Evolutionary conservation across 2,113 vertebrate genomes (phyloP).

Genomic region (Pavo muticus): DNA sequence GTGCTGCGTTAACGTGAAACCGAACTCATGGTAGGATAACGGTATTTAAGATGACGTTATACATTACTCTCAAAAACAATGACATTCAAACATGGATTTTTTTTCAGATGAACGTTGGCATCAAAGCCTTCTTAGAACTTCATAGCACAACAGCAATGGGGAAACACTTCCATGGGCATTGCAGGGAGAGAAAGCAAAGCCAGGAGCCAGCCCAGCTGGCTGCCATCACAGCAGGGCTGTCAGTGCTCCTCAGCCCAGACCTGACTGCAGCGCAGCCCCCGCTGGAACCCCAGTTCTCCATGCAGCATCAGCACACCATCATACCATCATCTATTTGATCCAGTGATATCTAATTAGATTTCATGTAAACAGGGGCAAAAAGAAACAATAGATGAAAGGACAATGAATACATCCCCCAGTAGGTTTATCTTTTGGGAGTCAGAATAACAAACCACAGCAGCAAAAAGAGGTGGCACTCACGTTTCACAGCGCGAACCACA

Average conservation of each 20-base stretch:
- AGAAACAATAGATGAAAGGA: neutral
- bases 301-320: neutral
- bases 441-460: neutral
- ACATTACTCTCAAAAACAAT: no score
- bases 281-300: neutral
- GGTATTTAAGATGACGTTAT: no score
- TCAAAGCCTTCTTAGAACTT: no score
- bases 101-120: no score
- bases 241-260: neutral
- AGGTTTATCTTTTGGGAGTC: neutral
- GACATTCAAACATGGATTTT: no score
- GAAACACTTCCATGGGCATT: no score
- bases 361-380: neutral
- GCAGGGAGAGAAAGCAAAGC: no score
- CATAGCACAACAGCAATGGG: no score
- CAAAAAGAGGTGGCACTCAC: neutral
- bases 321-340: accelerated
- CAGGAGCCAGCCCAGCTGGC: no score
- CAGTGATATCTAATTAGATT: neutral
- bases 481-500: accelerated
- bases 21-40: no score
- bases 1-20: no score
- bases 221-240: no score
- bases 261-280: accelerated
- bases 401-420: neutral